Base-by-base conservation (phyloP, 2,888 invertebrate species). In the Oegoconia quadripuncta region DNA sequence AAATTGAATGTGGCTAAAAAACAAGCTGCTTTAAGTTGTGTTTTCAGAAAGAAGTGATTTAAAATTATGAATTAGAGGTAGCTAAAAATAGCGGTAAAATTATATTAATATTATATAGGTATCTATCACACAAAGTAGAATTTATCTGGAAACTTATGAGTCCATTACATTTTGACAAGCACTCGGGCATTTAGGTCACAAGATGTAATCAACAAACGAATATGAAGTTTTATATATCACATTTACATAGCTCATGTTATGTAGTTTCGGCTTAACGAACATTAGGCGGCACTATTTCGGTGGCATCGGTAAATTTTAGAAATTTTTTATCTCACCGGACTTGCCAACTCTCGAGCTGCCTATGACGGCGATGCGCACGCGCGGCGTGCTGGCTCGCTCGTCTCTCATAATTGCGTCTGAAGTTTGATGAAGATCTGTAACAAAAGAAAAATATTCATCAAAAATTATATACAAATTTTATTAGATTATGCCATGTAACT, bases 311-410 rank as follows among this genome's bases (percentile, higher is more conserved):
- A n/a, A 22, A 22, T 22, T 9, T 22, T 22, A 22, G 5, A 22
- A 4, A 7, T 12, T 39, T 36, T 37, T 46, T 49, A 43, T 36
- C 82, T 89, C 87, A 93, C 93, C 93, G 75, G 93, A 93, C 90
- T 94, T 94, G 65, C 94, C 93, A 57, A 93, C 94, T 80, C 93
- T 90, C 42, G 92, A 90, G 80, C 92, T 93, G 58, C 93, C 94
- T 56, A 93, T 90, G 51, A 94, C 93, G 37, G 93, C 93, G 55
- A 93, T 90, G 54, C 93, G 90, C 42, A 93, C 92, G 60, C 92
- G 91, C 45, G 92, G 90, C 51, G 89, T 84, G 52, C 83, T 89
- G 52, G 84, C 79, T 65, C 88, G 91, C 66, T 92, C 92, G 67
- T 92, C 92, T 66, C 81, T 81, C 87, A 87, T 87, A 45, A 41